These are phyloP conservation scores for Condylura cristata DNA, from an alignment of 2,113 vertebrate species.

Conservation along the genomic window DNA sequence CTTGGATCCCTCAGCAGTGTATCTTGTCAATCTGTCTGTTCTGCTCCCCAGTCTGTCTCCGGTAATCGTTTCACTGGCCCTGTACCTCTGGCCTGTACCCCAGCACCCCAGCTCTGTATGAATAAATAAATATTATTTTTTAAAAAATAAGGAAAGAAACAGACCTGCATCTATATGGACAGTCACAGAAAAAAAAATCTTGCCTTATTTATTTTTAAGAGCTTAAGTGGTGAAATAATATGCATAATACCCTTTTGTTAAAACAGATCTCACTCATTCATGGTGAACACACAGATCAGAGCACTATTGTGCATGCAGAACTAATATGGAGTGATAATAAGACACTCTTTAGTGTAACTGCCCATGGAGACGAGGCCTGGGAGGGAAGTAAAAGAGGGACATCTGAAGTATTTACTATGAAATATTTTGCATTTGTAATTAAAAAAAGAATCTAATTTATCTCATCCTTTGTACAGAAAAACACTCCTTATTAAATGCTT, in stretches of 20 bases:
- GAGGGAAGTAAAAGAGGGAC: not conserved
- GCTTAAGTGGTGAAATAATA: not conserved
- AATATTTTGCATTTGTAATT: not conserved
- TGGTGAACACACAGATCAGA: not conserved
- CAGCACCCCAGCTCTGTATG: no score
- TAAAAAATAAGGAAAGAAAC: not conserved
- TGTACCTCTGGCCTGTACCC: no score
- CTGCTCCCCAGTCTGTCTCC: no score
- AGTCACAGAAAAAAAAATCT: not conserved
- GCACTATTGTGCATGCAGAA: not conserved
- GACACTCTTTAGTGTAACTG: not conserved
- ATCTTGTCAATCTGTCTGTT: no score
- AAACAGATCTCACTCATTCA: not conserved
- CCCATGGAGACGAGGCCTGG: not conserved
- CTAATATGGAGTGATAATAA: not conserved
- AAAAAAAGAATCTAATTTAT: not conserved
- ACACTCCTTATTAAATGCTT: not conserved
- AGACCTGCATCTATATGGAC: not conserved
- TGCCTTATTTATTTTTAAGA: not conserved
- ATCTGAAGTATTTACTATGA: not conserved
- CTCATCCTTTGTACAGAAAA: not conserved
- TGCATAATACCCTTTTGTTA: not conserved
- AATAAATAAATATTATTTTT: no score
- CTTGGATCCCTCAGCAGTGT: no score
- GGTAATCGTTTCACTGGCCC: no score